Evolutionary conservation across 1,140 invertebrate species (phyloP), one percentile per base, ranked within the genome.

Genomic region (Papilio machaon): DNA sequence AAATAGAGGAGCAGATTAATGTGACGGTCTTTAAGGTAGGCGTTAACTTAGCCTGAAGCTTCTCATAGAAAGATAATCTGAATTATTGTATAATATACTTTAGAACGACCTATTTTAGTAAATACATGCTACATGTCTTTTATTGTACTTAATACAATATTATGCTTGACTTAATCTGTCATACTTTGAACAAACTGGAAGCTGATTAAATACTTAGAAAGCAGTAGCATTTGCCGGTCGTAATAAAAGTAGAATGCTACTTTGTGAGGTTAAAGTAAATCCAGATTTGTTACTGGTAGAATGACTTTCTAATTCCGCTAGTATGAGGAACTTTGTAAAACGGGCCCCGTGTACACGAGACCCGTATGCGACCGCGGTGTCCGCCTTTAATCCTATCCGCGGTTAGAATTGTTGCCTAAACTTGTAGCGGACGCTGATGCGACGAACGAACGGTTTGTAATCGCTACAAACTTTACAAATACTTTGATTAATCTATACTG

Each of bases 231-330:
- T 84, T 81, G 82, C 82, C 82, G 80, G 82, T 82, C 80, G 82
- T 84, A 85, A 84, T 78, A 84, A 84, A 90, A 91, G 81, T 92
- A 91, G 88, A 87, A 92, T 92, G 90, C 92, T 91, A 93, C 91
- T 92, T 88, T 82, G 90, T 91, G 89, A 87, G 85, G 82, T 83
- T 85, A 82, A 84, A 91, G 88, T 89, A 93, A 93, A 92, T 90
- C 91, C 92, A 92, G 91, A 94, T 94, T 94, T 93, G 92, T 90
- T 89, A 82, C 87, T 91, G 89, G 85, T 88, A 87, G 89, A 91
- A 88, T 93, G 93, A 93, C 92, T 94, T 93, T 92, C 90, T 94
- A 94, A 94, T 94, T 93, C 90, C 85, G 81, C 82, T 86, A 82
- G 80, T 85, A 84, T 85, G 84, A 87, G 87, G 88, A 94, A 94